Base-by-base conservation (phyloP, 2,797 vertebrate species). In the Valencia hispanica region DNA sequence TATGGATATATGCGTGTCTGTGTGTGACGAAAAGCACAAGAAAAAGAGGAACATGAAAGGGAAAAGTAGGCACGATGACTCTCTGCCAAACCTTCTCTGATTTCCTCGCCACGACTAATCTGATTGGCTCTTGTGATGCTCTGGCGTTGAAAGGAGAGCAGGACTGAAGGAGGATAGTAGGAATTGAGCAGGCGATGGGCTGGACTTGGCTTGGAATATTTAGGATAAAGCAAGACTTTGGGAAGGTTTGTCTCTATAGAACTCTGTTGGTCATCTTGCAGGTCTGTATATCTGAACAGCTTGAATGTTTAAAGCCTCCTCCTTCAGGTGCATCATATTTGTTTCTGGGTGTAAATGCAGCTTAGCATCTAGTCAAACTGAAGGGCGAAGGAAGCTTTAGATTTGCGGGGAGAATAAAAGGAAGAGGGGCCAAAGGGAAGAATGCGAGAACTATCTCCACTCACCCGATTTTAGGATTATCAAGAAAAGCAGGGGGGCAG, bases 51-150 rank as follows among this genome's bases (percentile, higher is more conserved):
- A 94, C 87, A 93, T 94, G 93, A 94, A 93, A 93, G 90, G 81
- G 85, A 83, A 90, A 84, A 92, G 87, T 85, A 90, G 87, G 88
- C 89, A 89, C 17, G 79, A 77, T 72, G 88, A 87, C 79, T 85
- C 79, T 77, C 80, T 92, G 92, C 92, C 93, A 93, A 93, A 92
- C 89, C 90, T 86, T 91, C 91, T 93, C 89, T 87, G 81, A 84
- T 94, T 93, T 93, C 93, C 89, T 89, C 89, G 91, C 91, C 92
- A 90, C 89, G 68, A 53, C 91, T 93, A 94, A 94, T 94, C 92
- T 94, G 92, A 94, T 93, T 94, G 93, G 93, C 91, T 87, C 76
- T 79, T 84, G 79, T 57, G 84, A 85, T 86, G 89, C 93, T 88
- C 87, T 65, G 72, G 84, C 80, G 75, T 89, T 92, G 90, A 93